These are phyloP conservation scores for Erpornis zantholeuca DNA, from an alignment of 2,113 vertebrate genomes.

Conservation along the genomic window DNA sequence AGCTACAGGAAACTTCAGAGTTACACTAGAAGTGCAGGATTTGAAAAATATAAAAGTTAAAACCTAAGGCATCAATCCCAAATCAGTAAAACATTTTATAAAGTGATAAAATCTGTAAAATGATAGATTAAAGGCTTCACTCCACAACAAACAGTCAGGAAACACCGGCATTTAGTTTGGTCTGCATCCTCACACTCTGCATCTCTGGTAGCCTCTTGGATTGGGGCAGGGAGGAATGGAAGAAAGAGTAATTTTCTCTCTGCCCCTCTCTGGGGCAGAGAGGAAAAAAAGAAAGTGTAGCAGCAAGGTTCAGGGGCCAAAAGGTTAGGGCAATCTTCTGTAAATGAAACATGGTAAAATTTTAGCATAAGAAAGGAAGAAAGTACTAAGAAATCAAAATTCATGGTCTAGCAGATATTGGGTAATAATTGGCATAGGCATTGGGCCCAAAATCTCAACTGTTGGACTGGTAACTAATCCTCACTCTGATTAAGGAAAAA, in stretches of 20 bases:
- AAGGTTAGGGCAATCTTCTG: not conserved
- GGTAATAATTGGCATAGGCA: not conserved
- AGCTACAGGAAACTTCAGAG: too few relatives aligned
- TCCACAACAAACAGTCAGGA: not conserved
- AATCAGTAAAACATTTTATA: not conserved
- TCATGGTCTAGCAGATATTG: not conserved
- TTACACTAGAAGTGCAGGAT: too few relatives aligned
- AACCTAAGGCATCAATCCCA: not conserved
- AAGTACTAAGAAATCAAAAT: not conserved
- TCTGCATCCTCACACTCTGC: not conserved
- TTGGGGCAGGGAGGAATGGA: rapidly evolving
- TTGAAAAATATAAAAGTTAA: too few relatives aligned
- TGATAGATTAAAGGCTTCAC: not conserved
- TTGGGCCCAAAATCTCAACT: not conserved
- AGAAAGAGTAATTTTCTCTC: too few relatives aligned
- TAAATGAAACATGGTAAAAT: not conserved
- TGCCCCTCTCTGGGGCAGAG: too few relatives aligned
- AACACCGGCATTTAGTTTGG: not conserved
- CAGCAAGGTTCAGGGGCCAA: not conserved
- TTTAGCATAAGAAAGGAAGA: not conserved
- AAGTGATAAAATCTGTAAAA: not conserved
- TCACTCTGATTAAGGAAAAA: not conserved
- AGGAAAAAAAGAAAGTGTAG: not conserved
- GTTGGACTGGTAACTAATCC: not conserved
- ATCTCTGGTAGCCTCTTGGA: not conserved